A percentile compares a stretch with the other conserved stretches of the same genome.
Evolutionary conservation across 2,113 vertebrate species (phyloP).

Genomic region (Willisornis vidua): DNA sequence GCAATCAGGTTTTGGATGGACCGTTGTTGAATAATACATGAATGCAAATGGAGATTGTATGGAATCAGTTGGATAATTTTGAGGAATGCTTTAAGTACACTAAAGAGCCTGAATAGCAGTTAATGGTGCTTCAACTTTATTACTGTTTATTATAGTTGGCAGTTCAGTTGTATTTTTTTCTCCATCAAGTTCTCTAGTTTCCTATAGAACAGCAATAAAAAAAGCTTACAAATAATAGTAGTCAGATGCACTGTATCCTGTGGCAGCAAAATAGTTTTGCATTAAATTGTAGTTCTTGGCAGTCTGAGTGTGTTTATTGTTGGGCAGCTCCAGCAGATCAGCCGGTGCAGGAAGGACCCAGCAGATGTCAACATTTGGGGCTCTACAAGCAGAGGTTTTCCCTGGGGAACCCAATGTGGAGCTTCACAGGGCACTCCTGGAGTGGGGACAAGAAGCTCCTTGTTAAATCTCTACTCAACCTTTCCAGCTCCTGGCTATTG

Average conservation of each 20-base stretch:
- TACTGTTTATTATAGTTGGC: slow-evolving; percentile 62
- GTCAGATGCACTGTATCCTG: slow-evolving; percentile 16
- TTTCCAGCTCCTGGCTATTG: not conserved
- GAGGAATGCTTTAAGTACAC: slow-evolving; percentile 58
- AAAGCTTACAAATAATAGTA: slow-evolving; percentile 44
- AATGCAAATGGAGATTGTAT: slow-evolving; percentile 59
- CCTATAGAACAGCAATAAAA: slow-evolving; percentile 52
- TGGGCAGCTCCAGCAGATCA: not conserved
- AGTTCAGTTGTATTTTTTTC: slow-evolving; percentile 22
- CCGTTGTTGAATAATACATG: slow-evolving; percentile 65
- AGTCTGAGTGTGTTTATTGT: not conserved
- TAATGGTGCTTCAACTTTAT: slow-evolving; percentile 67
- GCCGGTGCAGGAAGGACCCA: not conserved
- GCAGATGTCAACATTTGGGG: not conserved
- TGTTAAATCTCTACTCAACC: not conserved
- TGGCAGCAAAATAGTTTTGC: slow-evolving; percentile 21
- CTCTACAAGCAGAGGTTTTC: not conserved
- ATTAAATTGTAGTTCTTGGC: not conserved
- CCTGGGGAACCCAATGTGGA: fast-evolving
- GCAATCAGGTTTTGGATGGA: slow-evolving; percentile 55
- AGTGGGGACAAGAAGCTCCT: not conserved
- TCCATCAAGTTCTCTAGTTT: slow-evolving; percentile 21
- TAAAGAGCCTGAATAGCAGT: slow-evolving; percentile 61
- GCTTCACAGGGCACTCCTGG: not conserved
- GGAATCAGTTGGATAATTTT: slow-evolving; percentile 62